Conservation (phyloP, 2,888 invertebrate genomes). For the Folsomia manolachei region DNA sequence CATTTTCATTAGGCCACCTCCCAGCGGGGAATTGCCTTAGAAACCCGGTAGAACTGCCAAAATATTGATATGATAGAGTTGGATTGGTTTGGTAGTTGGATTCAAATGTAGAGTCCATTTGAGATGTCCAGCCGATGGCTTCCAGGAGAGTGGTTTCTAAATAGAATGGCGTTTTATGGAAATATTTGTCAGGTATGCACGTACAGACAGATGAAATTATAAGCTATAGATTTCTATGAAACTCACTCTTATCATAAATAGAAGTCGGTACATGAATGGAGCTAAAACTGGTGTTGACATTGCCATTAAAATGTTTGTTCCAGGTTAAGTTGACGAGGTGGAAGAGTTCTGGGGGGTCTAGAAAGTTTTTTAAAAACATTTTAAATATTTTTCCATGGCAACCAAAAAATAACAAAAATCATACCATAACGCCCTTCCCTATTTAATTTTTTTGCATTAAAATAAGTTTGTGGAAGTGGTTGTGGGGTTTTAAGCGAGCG, state of each 20-base stretch:
- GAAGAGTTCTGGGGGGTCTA: slow-evolving; percentile 51
- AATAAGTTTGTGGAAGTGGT: slow-evolving; percentile 58
- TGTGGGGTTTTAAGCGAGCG: slow-evolving; percentile 17
- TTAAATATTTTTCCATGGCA: no score
- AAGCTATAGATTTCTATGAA: slow-evolving; percentile 40
- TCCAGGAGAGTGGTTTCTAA: slow-evolving; percentile 64
- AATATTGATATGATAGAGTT: slow-evolving; percentile 94
- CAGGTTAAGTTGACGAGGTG: slow-evolving; percentile 37
- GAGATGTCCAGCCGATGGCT: slow-evolving; percentile 89
- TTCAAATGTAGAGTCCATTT: slow-evolving; percentile 75
- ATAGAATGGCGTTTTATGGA: not conserved
- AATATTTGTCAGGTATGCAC: no score
- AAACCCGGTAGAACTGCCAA: slow-evolving; percentile 90
- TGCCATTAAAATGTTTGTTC: slow-evolving; percentile 33
- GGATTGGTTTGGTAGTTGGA: slow-evolving; percentile 86
- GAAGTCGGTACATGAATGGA: slow-evolving; percentile 93
- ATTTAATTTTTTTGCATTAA: slow-evolving; percentile 78
- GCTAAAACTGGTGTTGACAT: slow-evolving; percentile 55
- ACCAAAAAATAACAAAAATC: no score
- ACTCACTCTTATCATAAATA: slow-evolving; percentile 75
- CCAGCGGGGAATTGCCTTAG: slow-evolving; percentile 87
- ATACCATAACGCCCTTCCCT: slow-evolving; percentile 6
- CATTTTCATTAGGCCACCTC: slow-evolving; percentile 65
- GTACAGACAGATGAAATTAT: no score
- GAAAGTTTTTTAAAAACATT: no score